Evolutionary conservation across 2,888 invertebrate species (phyloP).

Genomic region (Caenorhabditis sp.): DNA sequence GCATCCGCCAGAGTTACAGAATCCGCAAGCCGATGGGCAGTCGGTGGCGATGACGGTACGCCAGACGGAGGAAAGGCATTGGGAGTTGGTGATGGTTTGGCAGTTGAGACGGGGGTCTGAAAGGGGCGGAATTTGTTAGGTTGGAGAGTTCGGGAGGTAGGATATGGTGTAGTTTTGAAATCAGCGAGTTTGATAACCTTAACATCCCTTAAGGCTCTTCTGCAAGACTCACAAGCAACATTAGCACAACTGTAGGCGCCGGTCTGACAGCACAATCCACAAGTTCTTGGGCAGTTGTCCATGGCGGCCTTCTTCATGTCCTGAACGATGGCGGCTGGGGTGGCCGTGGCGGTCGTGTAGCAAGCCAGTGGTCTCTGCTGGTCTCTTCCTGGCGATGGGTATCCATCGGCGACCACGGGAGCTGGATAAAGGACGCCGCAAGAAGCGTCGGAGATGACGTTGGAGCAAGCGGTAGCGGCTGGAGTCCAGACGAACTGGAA

Average conservation of each 20-base stretch:
- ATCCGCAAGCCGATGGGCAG: slow-evolving; percentile 65
- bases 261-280: slow-evolving; percentile 67
- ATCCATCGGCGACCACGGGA: slow-evolving; percentile 8
- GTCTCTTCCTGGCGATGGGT: slow-evolving; percentile 33
- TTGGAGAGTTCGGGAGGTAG: no score
- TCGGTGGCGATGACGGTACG: slow-evolving; percentile 61
- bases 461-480: slow-evolving; percentile 38
- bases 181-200: no score
- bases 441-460: slow-evolving; percentile 26
- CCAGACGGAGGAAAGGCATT: slow-evolving; percentile 62
- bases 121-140: not conserved
- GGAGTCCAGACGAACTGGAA: slow-evolving; percentile 47
- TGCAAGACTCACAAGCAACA: slow-evolving; percentile 42
- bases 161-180: no score
- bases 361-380: slow-evolving; percentile 26
- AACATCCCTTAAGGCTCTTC: no score
- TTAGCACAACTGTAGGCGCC: slow-evolving; percentile 59
- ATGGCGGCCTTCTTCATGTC: slow-evolving; percentile 46
- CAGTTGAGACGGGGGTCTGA: slow-evolving; percentile 57
- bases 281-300: slow-evolving; percentile 63
- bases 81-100: slow-evolving; percentile 52
- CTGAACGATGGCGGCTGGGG: slow-evolving; percentile 29
- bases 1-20: slow-evolving; percentile 67
- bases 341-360: slow-evolving; percentile 27
- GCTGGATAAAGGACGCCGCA: slow-evolving; percentile 34